Conservation (phyloP, 2,888 invertebrate genomes). For the Thecophora atra region DNA sequence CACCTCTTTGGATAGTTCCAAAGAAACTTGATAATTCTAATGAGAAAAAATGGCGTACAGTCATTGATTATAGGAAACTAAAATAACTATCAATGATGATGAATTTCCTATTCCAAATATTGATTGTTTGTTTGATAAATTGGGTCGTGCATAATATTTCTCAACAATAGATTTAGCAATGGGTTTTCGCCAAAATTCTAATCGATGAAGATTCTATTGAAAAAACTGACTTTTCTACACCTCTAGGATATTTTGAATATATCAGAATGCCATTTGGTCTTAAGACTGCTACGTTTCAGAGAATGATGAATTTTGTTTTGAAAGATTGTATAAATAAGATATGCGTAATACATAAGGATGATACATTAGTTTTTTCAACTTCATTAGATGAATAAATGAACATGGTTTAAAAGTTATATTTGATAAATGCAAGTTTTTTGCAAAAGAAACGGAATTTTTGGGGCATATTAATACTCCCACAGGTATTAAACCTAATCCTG, state of each 20-base stretch:
- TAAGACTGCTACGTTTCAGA: constrained; percentile 39
- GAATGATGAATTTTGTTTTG: constrained; percentile 42
- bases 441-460: constrained; percentile 38
- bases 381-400: constrained; percentile 38
- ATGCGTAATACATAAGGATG: constrained; percentile 40
- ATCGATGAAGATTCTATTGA: constrained; percentile 20
- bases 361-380: constrained; percentile 41
- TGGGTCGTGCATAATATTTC: constrained; percentile 48
- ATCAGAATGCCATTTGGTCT: constrained; percentile 38
- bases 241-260: constrained; percentile 34
- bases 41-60: constrained; percentile 38
- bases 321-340: constrained; percentile 38
- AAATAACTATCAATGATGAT: constrained; percentile 40
- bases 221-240: constrained; percentile 37
- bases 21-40: constrained; percentile 48
- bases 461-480: constrained; percentile 42
- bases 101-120: constrained; percentile 43
- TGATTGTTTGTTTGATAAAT: constrained; percentile 46
- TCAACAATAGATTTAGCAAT: constrained; percentile 31
- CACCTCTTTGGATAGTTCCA: constrained; percentile 51
- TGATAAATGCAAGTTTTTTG: constrained; percentile 40
- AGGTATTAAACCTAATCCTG: constrained; percentile 40
- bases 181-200: constrained; percentile 40
- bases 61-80: constrained; percentile 40
- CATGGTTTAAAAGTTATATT: constrained; percentile 38